phyloP scores from a whole-genome alignment of 30 jellyfish, hydroid and myxozoan genomes.

The Turritopsis rubra region DNA sequence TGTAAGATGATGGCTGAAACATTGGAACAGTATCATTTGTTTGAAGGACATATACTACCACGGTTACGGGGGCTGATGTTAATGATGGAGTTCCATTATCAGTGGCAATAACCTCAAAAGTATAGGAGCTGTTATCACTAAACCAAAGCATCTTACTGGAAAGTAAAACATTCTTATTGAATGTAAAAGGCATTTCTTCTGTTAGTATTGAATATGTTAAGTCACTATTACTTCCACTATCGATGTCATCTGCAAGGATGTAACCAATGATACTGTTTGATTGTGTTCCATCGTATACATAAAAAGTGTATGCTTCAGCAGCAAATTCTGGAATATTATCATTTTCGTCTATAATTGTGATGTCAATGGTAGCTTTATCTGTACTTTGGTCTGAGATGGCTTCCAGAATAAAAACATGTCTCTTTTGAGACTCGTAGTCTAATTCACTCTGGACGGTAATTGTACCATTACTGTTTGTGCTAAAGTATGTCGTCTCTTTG shows the following conservation, averaged over 20 bases:
- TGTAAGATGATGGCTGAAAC: conserved; percentile 25
- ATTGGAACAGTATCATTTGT: conserved; percentile 63
- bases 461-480: neutral
- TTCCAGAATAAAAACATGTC: neutral
- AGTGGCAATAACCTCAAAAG: conserved; percentile 44
- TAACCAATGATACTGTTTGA: conserved; percentile 37
- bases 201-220: conserved; percentile 32
- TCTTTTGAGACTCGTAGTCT: neutral
- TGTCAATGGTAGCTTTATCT: conserved; percentile 8
- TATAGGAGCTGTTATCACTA: neutral
- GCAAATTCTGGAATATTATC: conserved; percentile 52
- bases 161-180: neutral
- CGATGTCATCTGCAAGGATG: conserved; percentile 53
- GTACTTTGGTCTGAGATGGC: neutral
- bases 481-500: neutral
- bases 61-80: conserved; percentile 42
- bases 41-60: conserved; percentile 44
- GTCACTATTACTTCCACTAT: conserved; percentile 52
- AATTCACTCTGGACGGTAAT: neutral
- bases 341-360: conserved; percentile 45
- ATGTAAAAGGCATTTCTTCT: neutral
- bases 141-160: neutral
- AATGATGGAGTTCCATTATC: conserved; percentile 57
- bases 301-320: conserved; percentile 27
- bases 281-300: conserved; percentile 30